Evolutionary conservation across 2,888 invertebrate genomes (phyloP), one percentile per base, ranked within the genome.

Genomic region (Theretra japonica): DNA sequence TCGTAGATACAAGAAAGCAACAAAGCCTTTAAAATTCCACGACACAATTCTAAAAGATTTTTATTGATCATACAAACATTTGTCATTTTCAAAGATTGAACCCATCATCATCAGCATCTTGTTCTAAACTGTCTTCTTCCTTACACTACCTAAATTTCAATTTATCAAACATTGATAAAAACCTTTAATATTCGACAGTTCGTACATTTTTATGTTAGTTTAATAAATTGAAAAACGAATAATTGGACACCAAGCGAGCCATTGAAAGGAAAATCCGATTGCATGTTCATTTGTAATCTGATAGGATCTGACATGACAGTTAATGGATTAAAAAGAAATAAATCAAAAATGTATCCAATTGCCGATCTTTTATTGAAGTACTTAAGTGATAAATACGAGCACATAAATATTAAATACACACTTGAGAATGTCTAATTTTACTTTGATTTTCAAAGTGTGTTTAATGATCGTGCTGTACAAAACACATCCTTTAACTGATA

Each of bases 251-350:
- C 53, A 53, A 53, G n/a, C 53, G 53, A 53, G 53, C 19, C n/a
- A 53, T 53, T 53, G 53, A 53, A 53, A 53, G 53, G 53, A 53
- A 53, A 53, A 53, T 53, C 19, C 53, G n/a, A 53, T 53, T 53
- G 53, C 53, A 53, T 53, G 53, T 53, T 53, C 53, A 53, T 53
- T 53, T 53, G 53, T 53, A 19, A 53, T 53, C 53, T 53, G 53
- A 53, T 53, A 53, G 53, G 53, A 53, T 53, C 53, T 53, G 53
- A 19, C 53, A 53, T 53, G 53, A n/a, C 53, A n/a, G 53, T 53
- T n/a, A 53, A 53, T 53, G 53, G 53, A 53, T 53, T 53, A n/a
- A 53, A 53, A 53, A 53, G 53, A 53, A 53, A 53, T 53, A 53
- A 53, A 53, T 53, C 53, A 53, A n/a, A 53, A 53, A 53, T 53